These are phyloP conservation scores for Smutsia gigantea DNA, from an alignment of 2,797 vertebrate genomes.

Conservation along the genomic window DNA sequence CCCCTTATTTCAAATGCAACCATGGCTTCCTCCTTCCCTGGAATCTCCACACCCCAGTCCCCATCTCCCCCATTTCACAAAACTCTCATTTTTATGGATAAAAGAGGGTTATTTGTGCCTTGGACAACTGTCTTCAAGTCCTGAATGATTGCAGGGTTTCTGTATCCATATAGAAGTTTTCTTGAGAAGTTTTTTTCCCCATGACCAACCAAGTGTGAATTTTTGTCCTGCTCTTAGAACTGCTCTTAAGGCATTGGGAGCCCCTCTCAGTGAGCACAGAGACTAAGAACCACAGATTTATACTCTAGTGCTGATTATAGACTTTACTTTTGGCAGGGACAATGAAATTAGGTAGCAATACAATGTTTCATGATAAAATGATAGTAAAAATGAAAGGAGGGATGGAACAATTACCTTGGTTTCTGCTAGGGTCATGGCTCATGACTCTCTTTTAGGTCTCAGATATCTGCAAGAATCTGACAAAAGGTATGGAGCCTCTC, in stretches of 20 bases:
- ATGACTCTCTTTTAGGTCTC: not conserved
- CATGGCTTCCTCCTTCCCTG: not conserved
- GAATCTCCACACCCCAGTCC: not conserved
- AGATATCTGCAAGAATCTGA: not conserved
- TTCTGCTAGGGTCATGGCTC: conserved; percentile 13
- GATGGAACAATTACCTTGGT: not conserved
- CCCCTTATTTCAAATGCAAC: not conserved
- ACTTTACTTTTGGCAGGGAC: conserved; percentile 2
- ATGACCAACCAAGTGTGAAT: not conserved
- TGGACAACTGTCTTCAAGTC: not conserved
- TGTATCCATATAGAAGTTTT: not conserved
- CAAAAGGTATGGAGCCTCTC: not conserved
- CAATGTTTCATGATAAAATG: conserved; percentile 15
- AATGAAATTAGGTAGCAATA: conserved; percentile 45
- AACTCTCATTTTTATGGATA: not conserved
- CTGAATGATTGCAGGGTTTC: not conserved
- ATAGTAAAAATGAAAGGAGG: conserved; percentile 4
- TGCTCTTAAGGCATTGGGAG: not conserved
- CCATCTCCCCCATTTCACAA: not conserved
- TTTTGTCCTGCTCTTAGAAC: not conserved
- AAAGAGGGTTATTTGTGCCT: not conserved
- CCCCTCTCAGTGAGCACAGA: not conserved
- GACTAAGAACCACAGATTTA: not conserved
- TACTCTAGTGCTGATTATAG: not conserved
- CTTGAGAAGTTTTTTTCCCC: not conserved